Evolutionary conservation across 1,140 invertebrate species (phyloP).

Genomic region (Hesperophylax magnus): DNA sequence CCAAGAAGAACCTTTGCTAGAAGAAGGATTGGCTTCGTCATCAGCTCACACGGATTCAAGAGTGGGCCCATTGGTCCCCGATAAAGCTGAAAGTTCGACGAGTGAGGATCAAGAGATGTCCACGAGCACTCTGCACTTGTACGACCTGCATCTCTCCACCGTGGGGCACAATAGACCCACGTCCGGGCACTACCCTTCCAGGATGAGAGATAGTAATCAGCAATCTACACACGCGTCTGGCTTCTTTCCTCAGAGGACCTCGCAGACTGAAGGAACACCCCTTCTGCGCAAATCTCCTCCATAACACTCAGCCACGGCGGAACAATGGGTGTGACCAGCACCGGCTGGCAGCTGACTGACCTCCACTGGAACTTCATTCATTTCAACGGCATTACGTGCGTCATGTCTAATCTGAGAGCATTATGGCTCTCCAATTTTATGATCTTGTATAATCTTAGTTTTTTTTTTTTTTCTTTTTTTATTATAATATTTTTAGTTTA

Average conservation of each 20-base stretch:
- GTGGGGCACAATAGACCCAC: conserved; percentile 50
- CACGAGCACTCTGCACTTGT: conserved; percentile 67
- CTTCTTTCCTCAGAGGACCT: background rate
- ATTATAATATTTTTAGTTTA: too few species aligned
- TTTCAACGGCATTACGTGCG: background rate
- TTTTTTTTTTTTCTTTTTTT: background rate
- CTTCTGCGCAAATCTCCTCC: conserved; percentile 43
- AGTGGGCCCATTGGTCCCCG: conserved; percentile 9
- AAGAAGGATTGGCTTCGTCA: background rate
- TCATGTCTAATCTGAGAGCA: background rate
- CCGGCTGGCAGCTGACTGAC: background rate
- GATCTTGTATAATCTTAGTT: background rate
- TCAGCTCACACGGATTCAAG: background rate
- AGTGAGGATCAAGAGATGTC: conserved; percentile 65
- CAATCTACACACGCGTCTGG: background rate
- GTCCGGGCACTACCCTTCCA: background rate
- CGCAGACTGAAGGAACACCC: conserved; percentile 46
- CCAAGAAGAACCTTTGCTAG: background rate
- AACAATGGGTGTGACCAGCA: conserved; percentile 53
- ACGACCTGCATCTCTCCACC: conserved; percentile 67
- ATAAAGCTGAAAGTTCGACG: conserved; percentile 34
- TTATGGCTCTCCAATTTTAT: background rate
- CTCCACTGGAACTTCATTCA: background rate
- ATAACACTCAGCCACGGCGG: conserved; percentile 45
- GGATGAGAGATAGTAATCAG: conserved; percentile 8